Base-by-base conservation (phyloP, 2,888 invertebrate species). In the Cosmia pyralina region DNA sequence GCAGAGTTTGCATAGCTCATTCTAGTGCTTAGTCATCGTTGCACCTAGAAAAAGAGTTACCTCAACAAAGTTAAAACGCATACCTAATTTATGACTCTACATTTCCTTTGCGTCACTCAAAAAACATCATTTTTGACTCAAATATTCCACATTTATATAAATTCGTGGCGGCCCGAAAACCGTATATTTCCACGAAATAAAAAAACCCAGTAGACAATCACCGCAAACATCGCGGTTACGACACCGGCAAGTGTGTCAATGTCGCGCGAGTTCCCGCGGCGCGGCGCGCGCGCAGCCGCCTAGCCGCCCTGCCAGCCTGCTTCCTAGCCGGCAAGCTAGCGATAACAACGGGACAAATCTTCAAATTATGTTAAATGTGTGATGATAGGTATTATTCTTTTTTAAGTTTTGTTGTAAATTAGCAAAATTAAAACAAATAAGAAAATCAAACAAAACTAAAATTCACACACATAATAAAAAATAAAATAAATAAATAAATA, bases 171-270 rank as follows among this genome's bases (percentile, higher is more conserved):
- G 22, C 41, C 65, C 83, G 44, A 81, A 86, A 86, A 75, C 65
- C 79, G 75, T 84, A 82, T 82, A 83, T 85, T 86, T 85, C 86
- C 79, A 84, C 79, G 81, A 87, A 89, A 87, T 80, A 86, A 87
- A 86, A n/a, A 88, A 85, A 87, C 72, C 87, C 79, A 85, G 88
- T 85, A 86, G 90, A 90, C 90, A 92, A 91, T 90, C 90, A 88
- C 89, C 87, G 86, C 89, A 89, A 88, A 90, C 89, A 90, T 88
- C 87, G 85, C 81, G 81, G 88, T 93, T 93, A 93, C 93, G 92
- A 92, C 89, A 93, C 89, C 85, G 85, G 83, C 88, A 93, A 90
- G 90, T 92, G 90, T 93, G 94, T 93, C 93, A 93, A 93, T 93
- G 93, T 93, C 93, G 76, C 78, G 69, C 72, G 81, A 75, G 79